Base-by-base conservation (phyloP, 1,140 invertebrate genomes). In the Aphis gossypii region DNA sequence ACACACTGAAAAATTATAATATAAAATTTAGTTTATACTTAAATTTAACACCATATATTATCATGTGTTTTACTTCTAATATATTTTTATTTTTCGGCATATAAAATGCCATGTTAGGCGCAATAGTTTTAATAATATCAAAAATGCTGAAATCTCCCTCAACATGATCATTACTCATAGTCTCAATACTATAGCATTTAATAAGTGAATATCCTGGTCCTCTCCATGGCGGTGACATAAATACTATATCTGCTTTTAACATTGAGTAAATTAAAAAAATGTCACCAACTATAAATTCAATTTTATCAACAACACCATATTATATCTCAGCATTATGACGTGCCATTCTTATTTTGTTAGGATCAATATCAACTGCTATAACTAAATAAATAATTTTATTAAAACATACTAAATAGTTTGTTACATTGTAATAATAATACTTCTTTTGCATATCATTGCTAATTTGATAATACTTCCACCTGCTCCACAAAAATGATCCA, bases 381-480 rank as follows among this genome's bases (percentile, higher is more conserved):
- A 99, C 98, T 98, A 95, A 60, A 96, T 96, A 89, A 56, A 56
- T 25, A 35, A 11, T 82, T 41, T 83, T 35, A 7, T 21, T 38
- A 41, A 35, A 38, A 83, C 5, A 48, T 1, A 48, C 48, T 48
- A 18, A 48, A 48, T 14, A 38, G 18, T 82, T 5, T 35, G 5
- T n/a, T n/a, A 20, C 35, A 35, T n/a, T n/a, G 2, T 82, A 35
- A 1, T 35, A 82, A 82, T 82, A 94, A 94, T 96, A 98, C 98
- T 98, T 96, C 96, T 97, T 94, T 97, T 96, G 95, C 98, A 99
- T 14, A 97, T 97, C 38, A 96, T 96, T 9, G 99, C 99, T 96
- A 99, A 99, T 95, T 99, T 99, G 95, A 99, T 99, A 2, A 98
- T 96, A 96, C 99, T 99, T 21, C 99, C 99, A 23, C 99, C 99